Base-by-base conservation (phyloP, 92 coral and sea anemone species). In the Epizoanthus fatuus region DNA sequence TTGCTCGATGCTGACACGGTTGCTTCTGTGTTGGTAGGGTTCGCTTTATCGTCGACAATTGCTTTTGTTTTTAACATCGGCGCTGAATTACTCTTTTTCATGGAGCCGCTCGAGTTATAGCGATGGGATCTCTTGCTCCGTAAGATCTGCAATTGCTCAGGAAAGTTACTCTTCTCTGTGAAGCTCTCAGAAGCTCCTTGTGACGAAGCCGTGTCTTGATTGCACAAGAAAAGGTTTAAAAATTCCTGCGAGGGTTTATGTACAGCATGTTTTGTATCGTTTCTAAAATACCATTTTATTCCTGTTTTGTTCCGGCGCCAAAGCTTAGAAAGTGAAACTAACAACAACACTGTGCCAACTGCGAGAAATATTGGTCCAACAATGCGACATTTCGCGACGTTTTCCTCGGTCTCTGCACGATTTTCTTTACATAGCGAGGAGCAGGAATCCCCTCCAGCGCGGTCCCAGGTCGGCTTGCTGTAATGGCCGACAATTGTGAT, bases 251-350 rank as follows among this genome's bases (percentile, higher is more conserved):
- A 77, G 13, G 12, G 42, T 42, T 17, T 44, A 14, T 40, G 54
- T 4, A 17, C 15, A 39, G 52, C 4, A 12, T 60, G 62, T 40
- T 20, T 60, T 42, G 82, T 42, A 44, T 37, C 15, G 22, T 19
- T 58, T 77, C 56, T 42, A 77, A 77, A 77, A 77, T 77, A 19
- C 82, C 82, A 77, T 20, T 44, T 60, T 11, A 62, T n/a, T 44
- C 82, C 82, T 59, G 82, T 77, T 62, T 59, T 60, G 56, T 77
- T 77, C 12, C 39, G 51, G 58, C 70, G 56, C 58, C 69, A 77
- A 44, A 77, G 8, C 59, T 60, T 60, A 40, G 20, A 77, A 0
- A 77, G 9, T 4, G 82, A 60, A 11, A 77, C 19, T 17, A 77
- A n/a, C 11, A 77, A 4, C 17, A 77, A 40, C 56, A 17, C 82